Evolutionary conservation across 2,888 invertebrate genomes (phyloP).

Genomic region (Endomychus coccineus): DNA sequence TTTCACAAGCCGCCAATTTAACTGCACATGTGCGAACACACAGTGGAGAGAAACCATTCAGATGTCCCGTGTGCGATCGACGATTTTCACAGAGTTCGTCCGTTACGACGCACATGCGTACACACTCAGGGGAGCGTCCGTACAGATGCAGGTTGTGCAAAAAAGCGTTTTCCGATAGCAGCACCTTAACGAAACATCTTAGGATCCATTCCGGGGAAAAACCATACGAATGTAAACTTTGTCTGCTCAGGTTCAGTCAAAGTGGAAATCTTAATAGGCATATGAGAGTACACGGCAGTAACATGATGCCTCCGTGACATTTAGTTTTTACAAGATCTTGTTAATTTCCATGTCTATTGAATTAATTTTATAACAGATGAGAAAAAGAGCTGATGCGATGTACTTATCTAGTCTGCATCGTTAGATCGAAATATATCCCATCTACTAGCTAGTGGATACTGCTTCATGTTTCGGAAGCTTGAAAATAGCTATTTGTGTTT

Average conservation of each 20-base stretch:
- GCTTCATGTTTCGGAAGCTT: too few species aligned
- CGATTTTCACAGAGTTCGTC: slow-evolving; percentile 93
- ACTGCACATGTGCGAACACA: slow-evolving; percentile 96
- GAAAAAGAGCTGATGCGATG: too few species aligned
- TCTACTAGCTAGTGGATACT: too few species aligned
- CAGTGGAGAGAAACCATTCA: slow-evolving; percentile 95
- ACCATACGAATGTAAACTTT: slow-evolving; percentile 96
- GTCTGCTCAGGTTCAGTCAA: slow-evolving; percentile 87
- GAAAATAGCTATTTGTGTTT: too few species aligned
- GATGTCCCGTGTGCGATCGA: slow-evolving; percentile 91
- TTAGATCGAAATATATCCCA: too few species aligned
- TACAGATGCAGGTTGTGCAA: slow-evolving; percentile 91
- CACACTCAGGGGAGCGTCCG: slow-evolving; percentile 99
- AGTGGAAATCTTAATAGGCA: slow-evolving; percentile 98
- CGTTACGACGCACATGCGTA: slow-evolving; percentile 98
- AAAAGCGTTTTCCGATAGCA: slow-evolving; percentile 98
- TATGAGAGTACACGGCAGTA: slow-evolving; percentile 88
- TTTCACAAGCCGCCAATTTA: slow-evolving; percentile 96
- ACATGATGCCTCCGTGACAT: slow-evolving; percentile 33
- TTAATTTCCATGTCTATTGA: too few species aligned
- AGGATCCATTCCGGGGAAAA: slow-evolving; percentile 89
- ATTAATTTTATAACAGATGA: too few species aligned
- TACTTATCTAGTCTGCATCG: too few species aligned
- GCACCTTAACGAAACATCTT: slow-evolving; percentile 94
- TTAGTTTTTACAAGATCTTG: too few species aligned